Evolutionary conservation across 2,888 invertebrate species (phyloP).

Genomic region (Drosophila neotestacea): DNA sequence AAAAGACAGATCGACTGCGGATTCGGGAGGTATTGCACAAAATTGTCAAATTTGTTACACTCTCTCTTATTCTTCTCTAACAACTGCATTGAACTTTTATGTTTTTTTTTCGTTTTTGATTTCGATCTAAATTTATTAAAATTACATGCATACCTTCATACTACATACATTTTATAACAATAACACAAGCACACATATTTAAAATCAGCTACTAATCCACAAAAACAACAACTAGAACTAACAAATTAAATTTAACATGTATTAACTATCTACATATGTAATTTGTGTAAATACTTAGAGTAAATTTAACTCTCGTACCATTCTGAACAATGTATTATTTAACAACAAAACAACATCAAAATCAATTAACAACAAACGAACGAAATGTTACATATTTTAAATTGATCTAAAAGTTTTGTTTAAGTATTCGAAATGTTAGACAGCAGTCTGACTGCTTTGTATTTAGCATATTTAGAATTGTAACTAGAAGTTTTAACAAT

Average conservation of each 20-base stretch:
- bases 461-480: constrained; percentile 28
- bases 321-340: constrained; percentile 24
- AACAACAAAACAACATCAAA: constrained; percentile 25
- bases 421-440: constrained; percentile 20
- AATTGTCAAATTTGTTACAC: constrained; percentile 74
- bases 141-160: constrained; percentile 32
- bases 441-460: constrained; percentile 25
- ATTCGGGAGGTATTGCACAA: constrained; percentile 95
- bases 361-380: constrained; percentile 16
- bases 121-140: constrained; percentile 38
- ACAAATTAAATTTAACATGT: constrained; percentile 43
- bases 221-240: constrained; percentile 47
- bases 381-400: constrained; percentile 6
- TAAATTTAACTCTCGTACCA: constrained; percentile 41
- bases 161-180: constrained; percentile 39
- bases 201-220: constrained; percentile 60
- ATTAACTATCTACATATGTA: constrained; percentile 45
- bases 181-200: constrained; percentile 50
- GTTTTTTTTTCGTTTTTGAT: constrained; percentile 39
- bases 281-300: constrained; percentile 69
- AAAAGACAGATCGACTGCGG: constrained; percentile 98
- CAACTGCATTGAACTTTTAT: constrained; percentile 57
- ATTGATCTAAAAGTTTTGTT: neutral
- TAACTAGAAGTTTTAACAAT: constrained; percentile 19
- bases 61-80: constrained; percentile 51